Percentiles rank a stretch among this genome's conserved stretches.
Conservation (phyloP, 2,113 vertebrate species). For the Catharus bicknelli region DNA sequence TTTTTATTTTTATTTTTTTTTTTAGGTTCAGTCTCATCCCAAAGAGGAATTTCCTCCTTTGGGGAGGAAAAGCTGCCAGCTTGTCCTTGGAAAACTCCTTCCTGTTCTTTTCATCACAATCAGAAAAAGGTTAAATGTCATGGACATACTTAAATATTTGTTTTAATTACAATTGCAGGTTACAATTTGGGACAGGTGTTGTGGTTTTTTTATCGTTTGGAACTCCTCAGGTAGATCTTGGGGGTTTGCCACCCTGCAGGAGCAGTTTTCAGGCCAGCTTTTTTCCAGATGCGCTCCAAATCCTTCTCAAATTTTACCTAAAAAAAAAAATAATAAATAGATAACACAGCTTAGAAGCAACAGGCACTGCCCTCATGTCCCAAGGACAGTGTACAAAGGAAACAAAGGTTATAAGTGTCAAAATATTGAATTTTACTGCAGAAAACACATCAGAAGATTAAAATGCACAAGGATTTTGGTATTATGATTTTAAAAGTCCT, state of each 20-base stretch:
- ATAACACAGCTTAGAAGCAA: background rate
- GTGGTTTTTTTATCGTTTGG: background rate
- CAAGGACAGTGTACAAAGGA: background rate
- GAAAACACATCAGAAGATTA: background rate
- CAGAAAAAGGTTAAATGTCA: background rate
- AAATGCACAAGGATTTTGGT: background rate
- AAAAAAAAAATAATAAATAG: background rate
- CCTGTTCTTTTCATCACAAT: background rate
- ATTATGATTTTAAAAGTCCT: background rate
- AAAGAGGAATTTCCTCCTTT: background rate
- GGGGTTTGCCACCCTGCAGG: conserved; percentile 86
- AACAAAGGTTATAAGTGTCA: background rate
- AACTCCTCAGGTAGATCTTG: conserved; percentile 83
- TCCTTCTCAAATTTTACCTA: conserved; percentile 87
- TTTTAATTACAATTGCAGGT: conserved; percentile 39
- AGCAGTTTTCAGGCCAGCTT: conserved; percentile 84
- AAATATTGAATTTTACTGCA: background rate
- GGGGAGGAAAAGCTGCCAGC: background rate
- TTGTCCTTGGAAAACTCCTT: background rate
- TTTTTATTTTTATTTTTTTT: background rate
- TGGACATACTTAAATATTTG: background rate
- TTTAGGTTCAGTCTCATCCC: too few species aligned
- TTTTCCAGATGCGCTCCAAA: conserved; percentile 83
- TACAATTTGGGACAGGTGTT: background rate
- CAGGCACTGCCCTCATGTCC: rapidly evolving